Base-by-base conservation (phyloP, 2,797 vertebrate species). In the Siniperca scherzeri region DNA sequence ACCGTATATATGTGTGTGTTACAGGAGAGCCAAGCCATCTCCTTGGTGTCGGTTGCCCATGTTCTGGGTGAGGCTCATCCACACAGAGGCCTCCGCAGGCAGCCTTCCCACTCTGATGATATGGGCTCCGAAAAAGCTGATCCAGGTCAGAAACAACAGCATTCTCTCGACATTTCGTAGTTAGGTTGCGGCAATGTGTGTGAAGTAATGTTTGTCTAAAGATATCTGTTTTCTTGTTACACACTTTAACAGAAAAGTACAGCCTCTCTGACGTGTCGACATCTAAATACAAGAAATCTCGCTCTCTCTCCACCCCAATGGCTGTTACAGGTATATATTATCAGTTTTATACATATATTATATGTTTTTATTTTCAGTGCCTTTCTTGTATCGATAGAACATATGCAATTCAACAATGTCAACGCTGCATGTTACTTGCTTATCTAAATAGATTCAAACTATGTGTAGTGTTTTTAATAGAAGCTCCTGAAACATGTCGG, bases 21-120 rank as follows among this genome's bases (percentile, higher is more conserved):
- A 21, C 82, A 96, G 98, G 97, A 97, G 89, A 97, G 96, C 91
- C 98, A 98, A 79, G 97, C 97, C 22, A 94, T 97, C 82, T 97
- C 97, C 0, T 83, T 98, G 46, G 81, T 96, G 87, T 97, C 97
- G 0, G 93, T 99, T 70, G 95, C 96, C 46, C 96, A 96, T 1
- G 85, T 97, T 65, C 77, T 97, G 0, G 95, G 93, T 44, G 95
- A 96, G 1, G 70, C 86, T 53, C 79, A 89, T 46, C 84, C 92
- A 0, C 83, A 85, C 75, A 96, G 93, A 90, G 89, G 80, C 1
- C 67, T 93, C 7, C 97, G 94, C 52, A 94, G 95, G 70, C 96
- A 95, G 60, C 30, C 84, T 0, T 91, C 94, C 0, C 94, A 92
- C 42, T 53, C 94, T 0, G 96, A 97, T 0, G 96, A 97, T 0